Percentiles rank a stretch among this genome's conserved stretches.
Evolutionary conservation across 2,113 vertebrate genomes (phyloP).

Genomic region (Thunnus thynnus): DNA sequence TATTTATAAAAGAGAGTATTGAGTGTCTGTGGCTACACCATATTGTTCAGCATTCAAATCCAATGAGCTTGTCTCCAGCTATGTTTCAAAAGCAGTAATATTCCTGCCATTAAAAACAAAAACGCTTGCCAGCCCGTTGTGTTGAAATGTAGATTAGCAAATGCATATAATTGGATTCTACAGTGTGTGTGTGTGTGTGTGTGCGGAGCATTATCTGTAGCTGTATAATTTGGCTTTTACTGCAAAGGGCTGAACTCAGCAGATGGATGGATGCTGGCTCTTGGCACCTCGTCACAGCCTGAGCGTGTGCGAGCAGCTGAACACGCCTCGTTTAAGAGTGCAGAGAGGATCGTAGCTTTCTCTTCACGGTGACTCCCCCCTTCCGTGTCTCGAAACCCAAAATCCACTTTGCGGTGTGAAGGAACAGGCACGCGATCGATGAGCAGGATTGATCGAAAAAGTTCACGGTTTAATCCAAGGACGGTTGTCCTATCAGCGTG

Average conservation of each 20-base stretch:
- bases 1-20: neutral
- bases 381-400: conserved; percentile 9
- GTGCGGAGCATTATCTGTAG: conserved; percentile 39
- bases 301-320: conserved; percentile 46
- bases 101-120: conserved; percentile 31
- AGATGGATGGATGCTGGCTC: conserved; percentile 71
- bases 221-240: conserved; percentile 51
- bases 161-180: conserved; percentile 44
- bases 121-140: conserved; percentile 5
- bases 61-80: neutral
- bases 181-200: conserved; percentile 4
- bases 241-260: conserved; percentile 68
- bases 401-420: conserved; percentile 9
- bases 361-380: conserved; percentile 6
- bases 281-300: conserved; percentile 60
- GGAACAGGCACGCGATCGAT: neutral
- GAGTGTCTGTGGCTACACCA: neutral
- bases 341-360: conserved; percentile 20
- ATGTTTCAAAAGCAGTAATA: conserved; percentile 22
- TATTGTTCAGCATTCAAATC: conserved; percentile 20
- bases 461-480: conserved; percentile 34
- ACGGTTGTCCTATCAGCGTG: neutral
- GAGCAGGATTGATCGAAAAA: neutral
- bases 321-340: conserved; percentile 42
- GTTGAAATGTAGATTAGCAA: conserved; percentile 42